Evolutionary conservation across 2,888 invertebrate genomes (phyloP), one percentile per base, ranked within the genome.

Genomic region (Lymantria dispar): DNA sequence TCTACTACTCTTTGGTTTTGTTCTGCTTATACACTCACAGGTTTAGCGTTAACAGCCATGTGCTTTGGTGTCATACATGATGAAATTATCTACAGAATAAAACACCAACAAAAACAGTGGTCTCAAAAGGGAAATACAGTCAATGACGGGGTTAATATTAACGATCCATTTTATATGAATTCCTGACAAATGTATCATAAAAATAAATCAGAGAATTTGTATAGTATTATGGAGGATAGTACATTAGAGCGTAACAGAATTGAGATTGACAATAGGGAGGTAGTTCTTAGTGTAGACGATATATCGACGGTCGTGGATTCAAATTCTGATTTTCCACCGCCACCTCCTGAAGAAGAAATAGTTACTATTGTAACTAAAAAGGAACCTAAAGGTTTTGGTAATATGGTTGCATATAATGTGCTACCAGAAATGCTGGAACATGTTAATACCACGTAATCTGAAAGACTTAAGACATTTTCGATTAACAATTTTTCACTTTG

Each of bases 11-110:
- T 97, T 58, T 97, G 97, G 97, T 97, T 97, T 83, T 97, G 96
- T 85, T 97, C 97, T 30, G 94, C 95, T 51, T 97, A 97, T 80
- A 97, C 97, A 51, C 94, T 97, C 88, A 95, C 95, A 8, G 97
- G 97, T 7, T 94, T 97, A 93, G 97, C 97, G 1, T 86, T 97
- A 64, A 97, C 97, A 10, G 96, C 97, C 43, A 97, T 97, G 96
- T 97, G 96, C 78, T 97, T 97, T 84, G 97, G 96, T 78, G 96
- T 97, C 10, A 94, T 97, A 54, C 97, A 97, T 74, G 96, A 97
- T 74, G 97, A 97, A 84, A 96, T 97, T 63, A 95, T 96, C 39
- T 96, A 96, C 84, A 94, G 96, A 74, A 92, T 96, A 74, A 95
- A 95, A 66, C 95, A 95, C 74, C 94, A 94, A 59, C 94, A 94